Base-by-base conservation (phyloP, 2,888 invertebrate genomes). In the Hoplodrina ambigua region DNA sequence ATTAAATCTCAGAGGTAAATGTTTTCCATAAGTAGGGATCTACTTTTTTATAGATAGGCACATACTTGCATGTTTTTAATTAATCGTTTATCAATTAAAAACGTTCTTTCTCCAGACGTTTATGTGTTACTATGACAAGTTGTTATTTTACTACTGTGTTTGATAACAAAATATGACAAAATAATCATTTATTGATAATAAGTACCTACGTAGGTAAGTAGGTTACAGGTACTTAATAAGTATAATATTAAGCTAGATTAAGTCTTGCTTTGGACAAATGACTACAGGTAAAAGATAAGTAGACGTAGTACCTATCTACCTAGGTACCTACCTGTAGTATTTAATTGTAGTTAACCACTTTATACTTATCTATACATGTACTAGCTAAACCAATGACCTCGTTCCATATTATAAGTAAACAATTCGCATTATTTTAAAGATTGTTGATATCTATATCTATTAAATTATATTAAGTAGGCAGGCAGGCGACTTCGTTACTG, bases 21-120 rank as follows among this genome's bases (percentile, higher is more conserved):
- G 52, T 55, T 73, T 74, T 74, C 50, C 33, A 13, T 63, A 61
- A n/a, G 56, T 44, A 69, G 44, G 25, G 55, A 76, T 19, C n/a
- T 41, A 53, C 25, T 25, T 25, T 25, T n/a, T 33, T n/a, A 44
- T 60, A 49, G 30, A 8, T 55, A 55, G 44, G 11, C 56, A 57
- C 46, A n/a, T n/a, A 5, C 15, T 15, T 30, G 54, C 33, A 17
- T 52, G 56, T 49, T 56, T 69, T 33, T 64, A 67, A 78, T 73
- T 60, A 56, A 19, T 53, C 25, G 4, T 58, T 49, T 37, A 46
- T 49, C n/a, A 41, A 33, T 57, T 10, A 37, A 10, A 33, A 33
- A 8, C 37, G 7, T 1, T 37, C 8, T 8, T 8, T 37, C 8
- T 37, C 8, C 8, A 25, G 25, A 25, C 25, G 25, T 25, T 25